Conservation (phyloP, 2,113 vertebrate genomes). For the Passer domesticus region DNA sequence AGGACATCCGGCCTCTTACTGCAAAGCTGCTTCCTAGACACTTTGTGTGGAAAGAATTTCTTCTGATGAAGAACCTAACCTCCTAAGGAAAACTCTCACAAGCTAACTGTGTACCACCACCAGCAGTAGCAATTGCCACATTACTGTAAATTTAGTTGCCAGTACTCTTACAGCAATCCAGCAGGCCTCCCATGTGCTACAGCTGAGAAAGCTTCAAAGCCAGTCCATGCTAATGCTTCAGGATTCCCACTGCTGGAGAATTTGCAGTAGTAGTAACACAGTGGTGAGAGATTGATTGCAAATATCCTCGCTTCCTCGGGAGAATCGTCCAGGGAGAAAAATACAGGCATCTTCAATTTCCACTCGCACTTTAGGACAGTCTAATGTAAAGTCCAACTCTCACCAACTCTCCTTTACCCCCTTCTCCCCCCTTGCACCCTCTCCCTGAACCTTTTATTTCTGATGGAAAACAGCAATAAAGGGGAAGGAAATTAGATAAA, state of each 20-base stretch:
- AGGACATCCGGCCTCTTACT: not conserved
- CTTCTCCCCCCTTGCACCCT: rapidly evolving
- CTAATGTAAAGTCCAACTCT: not conserved
- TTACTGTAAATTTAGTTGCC: not conserved
- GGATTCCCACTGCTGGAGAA: not conserved
- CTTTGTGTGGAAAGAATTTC: not conserved
- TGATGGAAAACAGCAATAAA: not conserved
- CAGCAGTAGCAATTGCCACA: no score
- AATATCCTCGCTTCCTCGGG: not conserved
- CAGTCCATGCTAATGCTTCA: not conserved
- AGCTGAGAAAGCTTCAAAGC: not conserved
- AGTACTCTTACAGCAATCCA: not conserved
- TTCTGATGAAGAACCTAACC: not conserved
- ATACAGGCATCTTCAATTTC: not conserved
- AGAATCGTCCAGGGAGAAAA: not conserved
- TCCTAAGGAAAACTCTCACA: not conserved
- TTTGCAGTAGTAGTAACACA: not conserved
- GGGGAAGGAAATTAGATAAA: not conserved
- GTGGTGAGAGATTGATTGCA: not conserved
- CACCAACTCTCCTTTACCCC: no score
- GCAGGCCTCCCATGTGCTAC: not conserved
- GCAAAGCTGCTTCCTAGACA: not conserved
- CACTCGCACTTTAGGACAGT: not conserved
- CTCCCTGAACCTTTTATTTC: not conserved
- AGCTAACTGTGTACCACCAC: not conserved